Conservation (phyloP, 2,888 invertebrate species). For the Eudasyphora cyanicolor region DNA sequence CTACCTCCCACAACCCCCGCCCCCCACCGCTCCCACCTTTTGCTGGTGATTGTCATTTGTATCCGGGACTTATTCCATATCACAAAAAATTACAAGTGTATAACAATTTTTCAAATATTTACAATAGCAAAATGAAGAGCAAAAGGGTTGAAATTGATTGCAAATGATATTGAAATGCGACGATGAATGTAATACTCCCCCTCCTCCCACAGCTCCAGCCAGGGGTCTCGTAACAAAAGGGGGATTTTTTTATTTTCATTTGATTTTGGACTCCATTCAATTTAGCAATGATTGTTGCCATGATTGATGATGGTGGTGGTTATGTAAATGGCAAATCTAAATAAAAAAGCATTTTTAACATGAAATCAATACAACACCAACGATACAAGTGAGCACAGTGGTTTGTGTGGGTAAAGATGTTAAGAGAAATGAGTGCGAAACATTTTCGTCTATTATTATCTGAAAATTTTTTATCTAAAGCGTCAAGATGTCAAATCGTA, state of each 20-base stretch:
- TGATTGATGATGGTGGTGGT: slow-evolving; percentile 76
- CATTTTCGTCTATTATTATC: too few species aligned
- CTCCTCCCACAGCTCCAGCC: too few species aligned
- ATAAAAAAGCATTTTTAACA: slow-evolving; percentile 46
- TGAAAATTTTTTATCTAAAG: too few species aligned
- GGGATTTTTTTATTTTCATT: background rate
- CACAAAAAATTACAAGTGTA: slow-evolving; percentile 70
- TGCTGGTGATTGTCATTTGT: background rate
- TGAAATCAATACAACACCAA: slow-evolving; percentile 59
- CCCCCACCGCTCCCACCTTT: background rate
- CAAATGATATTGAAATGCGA: slow-evolving; percentile 60
- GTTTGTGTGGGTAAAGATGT: background rate
- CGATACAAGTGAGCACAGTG: background rate
- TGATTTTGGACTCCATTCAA: background rate
- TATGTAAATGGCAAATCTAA: slow-evolving; percentile 70
- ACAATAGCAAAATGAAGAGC: slow-evolving; percentile 38
- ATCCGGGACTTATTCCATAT: slow-evolving; percentile 37
- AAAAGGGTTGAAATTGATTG: slow-evolving; percentile 64
- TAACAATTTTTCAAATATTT: slow-evolving; percentile 74
- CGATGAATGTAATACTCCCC: background rate
- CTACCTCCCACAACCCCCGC: slow-evolving; percentile 18
- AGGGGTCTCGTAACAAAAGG: background rate
- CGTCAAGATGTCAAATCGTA: too few species aligned
- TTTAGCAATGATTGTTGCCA: slow-evolving; percentile 60
- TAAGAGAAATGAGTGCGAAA: too few species aligned